Evolutionary conservation across 2,797 vertebrate genomes (phyloP), one percentile per base, ranked within the genome.

Genomic region (Limosa lapponica): DNA sequence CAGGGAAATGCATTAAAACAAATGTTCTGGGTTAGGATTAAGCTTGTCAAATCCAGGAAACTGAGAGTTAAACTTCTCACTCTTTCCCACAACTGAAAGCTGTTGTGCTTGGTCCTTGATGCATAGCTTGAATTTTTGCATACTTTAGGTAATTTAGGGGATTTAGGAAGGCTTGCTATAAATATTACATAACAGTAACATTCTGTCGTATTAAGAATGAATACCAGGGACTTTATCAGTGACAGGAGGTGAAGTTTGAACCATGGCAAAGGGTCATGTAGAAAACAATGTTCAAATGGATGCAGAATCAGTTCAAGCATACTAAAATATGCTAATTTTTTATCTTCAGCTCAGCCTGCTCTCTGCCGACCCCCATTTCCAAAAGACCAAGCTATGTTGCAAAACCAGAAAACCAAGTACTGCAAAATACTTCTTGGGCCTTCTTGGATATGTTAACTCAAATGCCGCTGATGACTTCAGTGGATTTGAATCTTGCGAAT

Each of bases 41-140:
- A 92, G 46, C 46, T 74, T 41, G 13, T 75, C 62, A 94, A 93
- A 86, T 79, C 85, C 83, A 95, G 95, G 80, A 96, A 95, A 93
- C 34, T 28, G 87, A 93, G 94, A 96, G 95, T 91, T 96, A 95
- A 97, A 94, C 61, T 82, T 94, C 80, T 82, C 66, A 72, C 78
- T 89, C 59, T 93, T 97, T 96, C 94, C 67, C 91, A 93, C 85
- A 92, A 65, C 70, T 93, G 84, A 96, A 88, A 94, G 61, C 81
- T 95, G 64, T 90, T 97, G 84, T 92, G 70, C 70, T 93, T 87
- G 82, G 85, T 94, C 75, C 77, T 70, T 83, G 85, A 90, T 92
- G 85, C 95, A 95, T 96, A 95, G 81, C 93, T 96, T 91, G 84
- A 91, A 95, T 94, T 96, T 97, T 94, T 96, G 91, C 93, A 95